A percentile compares a stretch with the other conserved stretches of the same genome.
phyloP scores from a whole-genome alignment of 2,888 invertebrate species.

The Malacosoma neustria region DNA sequence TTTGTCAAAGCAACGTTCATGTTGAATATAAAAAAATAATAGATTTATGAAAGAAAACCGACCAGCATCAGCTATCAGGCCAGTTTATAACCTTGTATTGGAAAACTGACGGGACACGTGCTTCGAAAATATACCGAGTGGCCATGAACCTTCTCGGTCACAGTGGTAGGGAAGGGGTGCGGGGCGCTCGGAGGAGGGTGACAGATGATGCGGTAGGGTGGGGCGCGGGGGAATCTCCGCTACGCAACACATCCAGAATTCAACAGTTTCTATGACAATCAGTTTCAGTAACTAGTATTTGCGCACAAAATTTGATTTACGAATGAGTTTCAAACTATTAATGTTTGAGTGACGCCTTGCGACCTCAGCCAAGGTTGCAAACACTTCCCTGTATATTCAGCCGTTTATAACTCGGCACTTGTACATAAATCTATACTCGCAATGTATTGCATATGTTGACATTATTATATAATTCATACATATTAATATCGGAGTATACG shows the following conservation, averaged over 20 bases:
- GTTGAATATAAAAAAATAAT: no score
- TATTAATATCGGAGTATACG: no score
- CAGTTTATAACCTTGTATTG: slow-evolving; percentile 15
- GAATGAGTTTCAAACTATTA: slow-evolving; percentile 48
- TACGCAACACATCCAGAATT: slow-evolving; percentile 14
- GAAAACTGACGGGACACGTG: slow-evolving; percentile 35
- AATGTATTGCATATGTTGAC: no score
- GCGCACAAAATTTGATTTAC: slow-evolving; percentile 28
- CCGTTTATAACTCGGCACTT: slow-evolving; percentile 43
- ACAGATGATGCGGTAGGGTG: no score
- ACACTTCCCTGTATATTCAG: slow-evolving; percentile 67
- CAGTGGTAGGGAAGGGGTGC: slow-evolving; percentile 25
- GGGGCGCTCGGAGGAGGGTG: slow-evolving; percentile 36
- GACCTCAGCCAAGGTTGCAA: slow-evolving; percentile 68
- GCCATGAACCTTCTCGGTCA: slow-evolving; percentile 67
- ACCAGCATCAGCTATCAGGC: no score
- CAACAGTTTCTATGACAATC: slow-evolving; percentile 24
- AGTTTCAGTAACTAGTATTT: slow-evolving; percentile 18
- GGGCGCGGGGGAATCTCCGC: slow-evolving; percentile 9
- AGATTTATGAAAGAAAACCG: no score
- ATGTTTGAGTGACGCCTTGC: slow-evolving; percentile 59
- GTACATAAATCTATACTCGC: slow-evolving; percentile 30
- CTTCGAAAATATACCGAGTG: slow-evolving; percentile 43
- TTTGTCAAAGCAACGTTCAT: no score
- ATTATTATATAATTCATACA: no score